Evolutionary conservation across 1,140 invertebrate species (phyloP).

Genomic region (Drosophila sp.): DNA sequence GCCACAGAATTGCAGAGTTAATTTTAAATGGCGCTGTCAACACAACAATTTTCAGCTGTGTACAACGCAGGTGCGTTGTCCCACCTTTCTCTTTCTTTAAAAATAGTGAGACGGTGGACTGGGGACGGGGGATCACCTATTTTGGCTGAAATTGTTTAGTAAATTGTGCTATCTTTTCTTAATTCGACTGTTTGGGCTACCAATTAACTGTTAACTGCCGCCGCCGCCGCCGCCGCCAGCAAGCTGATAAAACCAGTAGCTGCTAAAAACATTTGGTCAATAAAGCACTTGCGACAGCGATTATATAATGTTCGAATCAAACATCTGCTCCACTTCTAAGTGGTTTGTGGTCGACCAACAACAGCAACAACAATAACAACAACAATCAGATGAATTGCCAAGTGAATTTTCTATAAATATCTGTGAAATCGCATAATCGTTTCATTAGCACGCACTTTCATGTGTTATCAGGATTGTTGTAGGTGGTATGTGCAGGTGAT

Average conservation of each 20-base stretch:
- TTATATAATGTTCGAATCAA: constrained; percentile 16
- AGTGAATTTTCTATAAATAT: constrained; percentile 59
- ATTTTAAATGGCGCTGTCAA: constrained; percentile 23
- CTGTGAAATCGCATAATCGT: constrained; percentile 24
- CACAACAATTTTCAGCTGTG: constrained; percentile 31
- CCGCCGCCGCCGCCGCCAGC: not conserved
- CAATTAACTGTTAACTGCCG: constrained; percentile 14
- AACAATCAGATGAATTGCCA: constrained; percentile 12
- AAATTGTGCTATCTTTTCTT: constrained; percentile 4
- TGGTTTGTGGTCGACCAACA: constrained; percentile 8
- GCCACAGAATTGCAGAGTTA: constrained; percentile 46
- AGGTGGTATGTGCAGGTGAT: constrained; percentile 15
- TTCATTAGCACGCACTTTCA: constrained; percentile 24
- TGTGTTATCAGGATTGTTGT: constrained; percentile 9
- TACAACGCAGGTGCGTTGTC: constrained; percentile 17
- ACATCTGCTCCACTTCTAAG: constrained; percentile 32
- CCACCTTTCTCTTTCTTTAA: not conserved
- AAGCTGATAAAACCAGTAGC: constrained; percentile 35
- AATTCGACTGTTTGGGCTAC: not conserved
- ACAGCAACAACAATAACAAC: not conserved
- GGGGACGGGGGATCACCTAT: constrained; percentile 9
- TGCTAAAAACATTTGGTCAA: constrained; percentile 36
- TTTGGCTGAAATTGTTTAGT: not conserved
- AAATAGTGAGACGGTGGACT: not conserved
- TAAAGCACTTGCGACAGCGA: constrained; percentile 31